Evolutionary conservation across 1,140 invertebrate species (phyloP).

Genomic region (Aricia agestis): DNA sequence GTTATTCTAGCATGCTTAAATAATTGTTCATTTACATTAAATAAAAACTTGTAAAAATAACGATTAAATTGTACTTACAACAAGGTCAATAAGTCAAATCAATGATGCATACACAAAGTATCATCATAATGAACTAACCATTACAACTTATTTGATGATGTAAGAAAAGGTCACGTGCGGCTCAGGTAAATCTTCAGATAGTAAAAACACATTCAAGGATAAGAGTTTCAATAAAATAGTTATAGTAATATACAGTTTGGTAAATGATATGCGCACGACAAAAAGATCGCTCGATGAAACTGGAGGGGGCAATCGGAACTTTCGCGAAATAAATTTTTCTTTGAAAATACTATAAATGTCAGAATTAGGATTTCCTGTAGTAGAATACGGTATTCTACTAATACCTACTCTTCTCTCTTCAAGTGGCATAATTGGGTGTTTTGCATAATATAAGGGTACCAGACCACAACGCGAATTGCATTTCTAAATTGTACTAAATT

Average conservation of each 20-base stretch:
- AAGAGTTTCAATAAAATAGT: not conserved
- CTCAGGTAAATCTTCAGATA: not conserved
- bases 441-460: too few relatives aligned
- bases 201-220: not conserved
- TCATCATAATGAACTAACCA: not conserved
- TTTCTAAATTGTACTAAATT: too few relatives aligned
- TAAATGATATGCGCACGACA: too few relatives aligned
- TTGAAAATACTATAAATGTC: too few relatives aligned
- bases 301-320: too few relatives aligned
- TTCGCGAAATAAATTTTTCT: too few relatives aligned
- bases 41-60: not conserved
- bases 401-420: too few relatives aligned
- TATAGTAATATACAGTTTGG: not conserved
- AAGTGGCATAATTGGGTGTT: too few relatives aligned
- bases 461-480: too few relatives aligned
- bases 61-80: not conserved
- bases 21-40: not conserved
- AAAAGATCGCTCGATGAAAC: too few relatives aligned
- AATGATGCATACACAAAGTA: not conserved
- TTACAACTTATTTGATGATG: slow-evolving; percentile 8
- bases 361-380: too few relatives aligned
- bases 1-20: not conserved
- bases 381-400: too few relatives aligned
- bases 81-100: slow-evolving; percentile 6
- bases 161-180: not conserved